Conservation (phyloP, 2,797 vertebrate species). For the Sebastes dallii region DNA sequence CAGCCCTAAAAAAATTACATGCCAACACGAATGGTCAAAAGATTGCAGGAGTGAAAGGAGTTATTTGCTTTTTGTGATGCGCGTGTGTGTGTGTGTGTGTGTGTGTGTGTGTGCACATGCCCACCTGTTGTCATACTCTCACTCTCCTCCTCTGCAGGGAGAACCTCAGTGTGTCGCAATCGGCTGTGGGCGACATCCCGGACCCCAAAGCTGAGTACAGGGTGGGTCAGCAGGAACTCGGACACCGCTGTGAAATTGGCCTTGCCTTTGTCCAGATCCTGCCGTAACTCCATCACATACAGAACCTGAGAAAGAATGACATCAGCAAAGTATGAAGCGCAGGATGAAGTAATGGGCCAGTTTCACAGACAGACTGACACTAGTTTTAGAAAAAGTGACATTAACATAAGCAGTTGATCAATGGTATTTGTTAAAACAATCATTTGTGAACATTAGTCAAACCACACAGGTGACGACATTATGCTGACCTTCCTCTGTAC, state of each 20-base stretch:
- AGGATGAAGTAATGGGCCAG: not conserved
- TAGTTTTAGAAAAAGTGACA: not conserved
- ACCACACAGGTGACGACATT: not conserved
- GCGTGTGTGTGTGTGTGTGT: too few relatives aligned
- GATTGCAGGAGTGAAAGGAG: not conserved
- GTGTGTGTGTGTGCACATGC: not conserved
- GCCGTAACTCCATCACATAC: conserved; percentile 97
- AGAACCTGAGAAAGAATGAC: conserved; percentile 84
- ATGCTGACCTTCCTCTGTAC: conserved; percentile 93
- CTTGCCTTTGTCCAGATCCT: conserved; percentile 93
- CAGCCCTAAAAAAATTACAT: not conserved
- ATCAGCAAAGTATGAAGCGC: not conserved
- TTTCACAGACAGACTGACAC: fast-evolving
- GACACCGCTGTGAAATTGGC: conserved; percentile 97
- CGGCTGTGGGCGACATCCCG: conserved; percentile 90
- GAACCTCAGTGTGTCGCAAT: conserved; percentile 91
- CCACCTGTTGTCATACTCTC: conserved; percentile 90
- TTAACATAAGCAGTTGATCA: not conserved
- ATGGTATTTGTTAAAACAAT: not conserved
- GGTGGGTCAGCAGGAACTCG: conserved; percentile 96
- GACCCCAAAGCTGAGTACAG: conserved; percentile 96
- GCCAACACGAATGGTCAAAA: not conserved
- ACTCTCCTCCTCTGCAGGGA: conserved; percentile 93
- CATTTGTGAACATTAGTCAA: not conserved
- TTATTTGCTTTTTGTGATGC: not conserved